Evolutionary conservation across 2,888 invertebrate species (phyloP), one percentile per base, ranked within the genome.

Genomic region (Linnaemya vulpina): DNA sequence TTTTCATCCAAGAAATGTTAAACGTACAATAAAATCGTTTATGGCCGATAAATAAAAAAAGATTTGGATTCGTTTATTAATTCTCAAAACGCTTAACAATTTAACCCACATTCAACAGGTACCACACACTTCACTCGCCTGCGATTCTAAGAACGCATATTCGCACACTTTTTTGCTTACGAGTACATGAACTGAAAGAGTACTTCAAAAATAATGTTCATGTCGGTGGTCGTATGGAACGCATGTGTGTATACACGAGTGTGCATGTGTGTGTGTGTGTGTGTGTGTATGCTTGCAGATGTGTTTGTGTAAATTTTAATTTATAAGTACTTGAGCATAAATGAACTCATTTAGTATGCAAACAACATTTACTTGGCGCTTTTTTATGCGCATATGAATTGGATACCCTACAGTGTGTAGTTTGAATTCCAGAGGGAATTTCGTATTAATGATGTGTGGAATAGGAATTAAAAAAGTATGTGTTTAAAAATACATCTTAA

Each of bases 291-390:
- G 35, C n/a, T 7, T n/a, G 10, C 1, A 22, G 15, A 73, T 46
- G 40, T 51, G 17, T 35, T 22, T 63, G 30, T 51, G 7, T 62
- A 40, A 49, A 81, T 77, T 49, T 81, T 40, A 81, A 81, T 85
- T 74, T 68, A 62, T 78, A 74, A 78, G 49, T 70, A 78, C 60
- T 73, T 67, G 22, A 75, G 30, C 53, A 73, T 70, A 70, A 82
- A 70, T 55, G 70, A 78, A 70, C 74, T 83, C 81, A 84, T 84
- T 84, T 63, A 62, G 46, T 85, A 86, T 85, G 81, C 86, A 87
- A 87, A 83, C 85, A 85, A 87, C 85, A 85, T 87, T 87, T 83
- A 85, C 83, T 81, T 85, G 38, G 77, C 15, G 67, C 55, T 67
- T 9, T 22, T 7, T 70, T 55, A 43, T 75, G 65, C 43, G 0